Percentiles rank a stretch among this genome's conserved stretches.
Evolutionary conservation across 1,140 invertebrate species (phyloP).

Genomic region (Cydia strobilella): DNA sequence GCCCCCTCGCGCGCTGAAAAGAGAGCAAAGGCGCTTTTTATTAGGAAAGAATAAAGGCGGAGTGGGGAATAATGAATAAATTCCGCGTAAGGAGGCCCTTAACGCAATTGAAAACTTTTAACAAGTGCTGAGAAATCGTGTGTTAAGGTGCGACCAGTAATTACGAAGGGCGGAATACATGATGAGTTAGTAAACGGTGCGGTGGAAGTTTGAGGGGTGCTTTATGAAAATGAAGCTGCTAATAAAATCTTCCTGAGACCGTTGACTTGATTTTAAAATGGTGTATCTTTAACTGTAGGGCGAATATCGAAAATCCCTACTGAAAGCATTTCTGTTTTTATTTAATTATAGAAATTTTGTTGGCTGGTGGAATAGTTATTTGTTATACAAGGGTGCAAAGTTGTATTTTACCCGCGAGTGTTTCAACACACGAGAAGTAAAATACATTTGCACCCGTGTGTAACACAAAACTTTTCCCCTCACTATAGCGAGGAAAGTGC

Average conservation of each 20-base stretch:
- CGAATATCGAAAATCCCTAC: no score
- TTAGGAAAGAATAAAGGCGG: constrained; percentile 64
- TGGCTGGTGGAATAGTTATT: no score
- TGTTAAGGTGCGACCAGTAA: constrained; percentile 76
- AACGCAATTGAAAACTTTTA: constrained; percentile 80
- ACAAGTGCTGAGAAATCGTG: constrained; percentile 78
- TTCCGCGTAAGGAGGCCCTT: constrained; percentile 68
- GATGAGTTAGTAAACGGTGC: constrained; percentile 69
- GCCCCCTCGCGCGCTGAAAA: constrained; percentile 57
- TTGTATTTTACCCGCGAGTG: no score
- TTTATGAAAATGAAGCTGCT: constrained; percentile 72
- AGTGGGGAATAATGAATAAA: constrained; percentile 76
- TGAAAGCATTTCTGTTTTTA: background rate
- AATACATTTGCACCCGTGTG: no score
- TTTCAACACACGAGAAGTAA: no score
- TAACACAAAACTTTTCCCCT: no score
- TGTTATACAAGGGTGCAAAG: no score
- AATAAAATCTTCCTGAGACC: constrained; percentile 56
- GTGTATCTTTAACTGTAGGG: no score
- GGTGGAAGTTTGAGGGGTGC: constrained; percentile 38
- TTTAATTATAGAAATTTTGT: background rate
- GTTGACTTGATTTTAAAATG: constrained; percentile 12
- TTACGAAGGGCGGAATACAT: constrained; percentile 68
- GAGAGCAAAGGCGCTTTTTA: constrained; percentile 73
- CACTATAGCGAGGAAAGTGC: no score